Evolutionary conservation across 2,113 vertebrate genomes (phyloP), one percentile per base, ranked within the genome.

Genomic region (Gulo gulo): DNA sequence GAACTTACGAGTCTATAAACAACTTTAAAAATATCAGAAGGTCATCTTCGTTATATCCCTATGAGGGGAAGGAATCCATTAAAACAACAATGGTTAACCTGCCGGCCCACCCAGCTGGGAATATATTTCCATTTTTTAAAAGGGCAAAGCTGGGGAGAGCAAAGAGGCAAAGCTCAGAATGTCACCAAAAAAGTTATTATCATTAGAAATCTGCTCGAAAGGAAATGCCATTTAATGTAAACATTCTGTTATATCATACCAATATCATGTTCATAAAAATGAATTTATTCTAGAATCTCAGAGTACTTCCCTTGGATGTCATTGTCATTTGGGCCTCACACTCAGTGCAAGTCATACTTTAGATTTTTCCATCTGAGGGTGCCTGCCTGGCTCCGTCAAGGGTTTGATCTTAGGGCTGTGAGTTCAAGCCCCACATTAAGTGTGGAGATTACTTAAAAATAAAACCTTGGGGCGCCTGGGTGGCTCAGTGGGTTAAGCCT

Each of bases 11-110:
- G 47, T 91, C 55, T 73, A 91, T 42, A 80, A 93, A 93, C 78
- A 96, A 91, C 31, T 91, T 78, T 91, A 67, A 85, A 93, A 96
- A 80, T 87, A 73, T 47, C 91, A 95, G 59, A 69, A 94, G 83
- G 83, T 97, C 80, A 83, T 95, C 79, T 96, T 92, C 71, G 73
- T 90, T 76, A 57, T 42, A 86, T 57, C 42, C 71, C n/a, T 87
- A 80, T 47, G 73, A 88, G 94, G 74, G 88, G 87, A 55, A 97
- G 95, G 88, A 95, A 96, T 90, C 73, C 42, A 63, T 71, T 84
- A 65, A 94, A 91, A 84, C 65, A 95, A 83, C 76, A 92, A 6
- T 6, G 13, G 52, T 34, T 55, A 91, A 94, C 76, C 71, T 76
- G 71, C 52, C 36, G 16, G 65, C 78, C 88, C 85, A 90, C 39